Percentiles rank a stretch among this genome's conserved stretches.
Conservation (phyloP, 2,888 invertebrate species). For the Epirrhoe alternata region DNA sequence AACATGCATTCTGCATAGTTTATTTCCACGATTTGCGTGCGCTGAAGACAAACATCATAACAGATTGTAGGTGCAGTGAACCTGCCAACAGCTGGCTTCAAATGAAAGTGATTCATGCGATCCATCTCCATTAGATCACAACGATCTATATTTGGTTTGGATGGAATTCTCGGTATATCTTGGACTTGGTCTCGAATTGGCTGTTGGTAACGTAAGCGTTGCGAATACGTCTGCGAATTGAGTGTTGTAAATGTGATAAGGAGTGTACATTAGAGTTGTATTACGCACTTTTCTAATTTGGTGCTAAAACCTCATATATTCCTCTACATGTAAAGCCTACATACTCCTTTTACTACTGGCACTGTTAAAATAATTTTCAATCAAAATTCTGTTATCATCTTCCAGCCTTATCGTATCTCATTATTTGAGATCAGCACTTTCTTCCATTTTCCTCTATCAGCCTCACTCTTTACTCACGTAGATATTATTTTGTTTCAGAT, state of each 20-base stretch:
- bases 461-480: neutral
- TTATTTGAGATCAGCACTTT: too few relatives aligned
- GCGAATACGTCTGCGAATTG: constrained; percentile 15
- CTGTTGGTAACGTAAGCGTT: constrained; percentile 22
- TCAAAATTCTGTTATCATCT: too few relatives aligned
- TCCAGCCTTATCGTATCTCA: too few relatives aligned
- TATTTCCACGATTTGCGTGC: constrained; percentile 49
- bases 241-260: constrained; percentile 9
- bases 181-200: constrained; percentile 26
- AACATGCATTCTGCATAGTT: constrained; percentile 34
- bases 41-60: constrained; percentile 36
- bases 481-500: constrained; percentile 89
- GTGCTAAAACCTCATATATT: neutral
- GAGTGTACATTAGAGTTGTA: constrained; percentile 4
- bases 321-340: too few relatives aligned
- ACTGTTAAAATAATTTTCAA: too few relatives aligned
- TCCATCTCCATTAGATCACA: constrained; percentile 46
- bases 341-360: too few relatives aligned
- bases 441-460: too few relatives aligned
- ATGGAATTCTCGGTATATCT: constrained; percentile 30
- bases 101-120: constrained; percentile 60
- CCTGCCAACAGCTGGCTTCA: constrained; percentile 62
- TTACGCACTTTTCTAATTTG: neutral
- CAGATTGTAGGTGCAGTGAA: constrained; percentile 63
- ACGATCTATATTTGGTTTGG: constrained; percentile 47